A percentile compares a stretch with the other conserved stretches of the same genome.
phyloP scores from a whole-genome alignment of 1,140 invertebrate genomes.

The Procambarus clarkii region DNA sequence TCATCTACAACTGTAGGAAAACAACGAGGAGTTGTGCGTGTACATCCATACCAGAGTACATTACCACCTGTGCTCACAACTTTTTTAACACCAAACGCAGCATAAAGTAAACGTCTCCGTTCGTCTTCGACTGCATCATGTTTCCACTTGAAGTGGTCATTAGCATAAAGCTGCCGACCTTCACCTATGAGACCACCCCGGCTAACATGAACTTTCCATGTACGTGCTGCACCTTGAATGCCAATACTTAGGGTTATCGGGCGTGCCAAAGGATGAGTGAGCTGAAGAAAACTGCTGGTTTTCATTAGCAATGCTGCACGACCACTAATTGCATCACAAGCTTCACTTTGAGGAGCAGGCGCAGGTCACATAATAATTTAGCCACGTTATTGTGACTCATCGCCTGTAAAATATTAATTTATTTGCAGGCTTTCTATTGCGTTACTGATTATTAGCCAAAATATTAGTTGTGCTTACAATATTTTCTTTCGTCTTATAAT shows the following conservation, averaged over 20 bases:
- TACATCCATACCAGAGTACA: slow-evolving; percentile 87
- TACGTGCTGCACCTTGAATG: slow-evolving; percentile 83
- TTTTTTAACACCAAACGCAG: slow-evolving; percentile 77
- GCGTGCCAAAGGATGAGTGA: slow-evolving; percentile 86
- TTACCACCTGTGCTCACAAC: slow-evolving; percentile 74
- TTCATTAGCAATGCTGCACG: slow-evolving; percentile 86
- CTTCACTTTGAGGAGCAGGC: slow-evolving; percentile 74
- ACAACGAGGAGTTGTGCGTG: slow-evolving; percentile 84
- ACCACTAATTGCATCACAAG: slow-evolving; percentile 83
- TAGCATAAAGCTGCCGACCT: slow-evolving; percentile 80
- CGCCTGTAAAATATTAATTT: too few species aligned
- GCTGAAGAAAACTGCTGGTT: slow-evolving; percentile 80
- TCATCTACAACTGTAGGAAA: slow-evolving; percentile 88
- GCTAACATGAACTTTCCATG: slow-evolving; percentile 80
- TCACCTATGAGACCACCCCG: slow-evolving; percentile 78
- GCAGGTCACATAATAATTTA: slow-evolving; percentile 24
- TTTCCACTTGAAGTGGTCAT: slow-evolving; percentile 83
- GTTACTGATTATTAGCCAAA: too few species aligned
- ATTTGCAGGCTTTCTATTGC: too few species aligned
- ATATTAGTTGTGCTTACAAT: too few species aligned
- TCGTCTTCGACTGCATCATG: slow-evolving; percentile 79
- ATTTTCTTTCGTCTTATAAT: too few species aligned
- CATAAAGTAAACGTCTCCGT: slow-evolving; percentile 77
- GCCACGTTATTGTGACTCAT: too few species aligned
- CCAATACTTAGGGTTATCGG: slow-evolving; percentile 89